Evolutionary conservation across 2,797 vertebrate species (phyloP).

Genomic region (Ptychobarbus kaznakovi): DNA sequence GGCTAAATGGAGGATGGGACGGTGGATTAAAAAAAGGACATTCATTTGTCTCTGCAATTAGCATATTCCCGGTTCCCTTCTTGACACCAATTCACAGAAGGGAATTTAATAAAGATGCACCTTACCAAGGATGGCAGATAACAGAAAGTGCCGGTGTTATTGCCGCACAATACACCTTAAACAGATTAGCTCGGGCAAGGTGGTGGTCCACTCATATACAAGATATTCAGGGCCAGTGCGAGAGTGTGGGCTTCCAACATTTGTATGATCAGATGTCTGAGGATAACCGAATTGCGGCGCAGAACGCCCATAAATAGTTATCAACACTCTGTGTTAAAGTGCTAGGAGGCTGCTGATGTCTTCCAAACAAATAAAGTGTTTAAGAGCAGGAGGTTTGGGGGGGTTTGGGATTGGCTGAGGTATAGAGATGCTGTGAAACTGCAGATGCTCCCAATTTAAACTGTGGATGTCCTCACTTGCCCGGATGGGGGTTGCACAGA

Average conservation of each 20-base stretch:
- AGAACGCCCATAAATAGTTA: constrained; percentile 75
- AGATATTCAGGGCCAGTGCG: constrained; percentile 18
- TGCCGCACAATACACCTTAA: constrained; percentile 89
- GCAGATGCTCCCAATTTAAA: constrained; percentile 58
- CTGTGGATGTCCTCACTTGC: constrained; percentile 31
- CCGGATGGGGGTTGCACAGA: neutral
- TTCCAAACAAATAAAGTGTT: constrained; percentile 59
- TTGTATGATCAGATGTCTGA: constrained; percentile 87
- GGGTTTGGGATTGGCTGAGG: neutral
- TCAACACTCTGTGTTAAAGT: constrained; percentile 80
- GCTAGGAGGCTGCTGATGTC: constrained; percentile 70
- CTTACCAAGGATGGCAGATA: constrained; percentile 93
- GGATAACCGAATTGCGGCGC: constrained; percentile 78
- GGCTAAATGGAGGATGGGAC: constrained; percentile 77
- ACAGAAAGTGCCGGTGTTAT: constrained; percentile 91
- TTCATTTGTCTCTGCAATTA: constrained; percentile 87
- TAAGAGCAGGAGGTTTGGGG: constrained; percentile 43
- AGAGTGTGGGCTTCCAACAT: constrained; percentile 76
- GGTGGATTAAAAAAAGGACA: constrained; percentile 68
- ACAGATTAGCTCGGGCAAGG: constrained; percentile 77
- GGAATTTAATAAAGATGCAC: constrained; percentile 98
- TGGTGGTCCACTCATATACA: constrained; percentile 69
- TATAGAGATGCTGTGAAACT: constrained; percentile 50
- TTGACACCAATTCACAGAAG: constrained; percentile 87
- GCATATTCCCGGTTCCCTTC: constrained; percentile 84